phyloP scores from a whole-genome alignment of 1,140 invertebrate species.

The Drosophila miranda region DNA sequence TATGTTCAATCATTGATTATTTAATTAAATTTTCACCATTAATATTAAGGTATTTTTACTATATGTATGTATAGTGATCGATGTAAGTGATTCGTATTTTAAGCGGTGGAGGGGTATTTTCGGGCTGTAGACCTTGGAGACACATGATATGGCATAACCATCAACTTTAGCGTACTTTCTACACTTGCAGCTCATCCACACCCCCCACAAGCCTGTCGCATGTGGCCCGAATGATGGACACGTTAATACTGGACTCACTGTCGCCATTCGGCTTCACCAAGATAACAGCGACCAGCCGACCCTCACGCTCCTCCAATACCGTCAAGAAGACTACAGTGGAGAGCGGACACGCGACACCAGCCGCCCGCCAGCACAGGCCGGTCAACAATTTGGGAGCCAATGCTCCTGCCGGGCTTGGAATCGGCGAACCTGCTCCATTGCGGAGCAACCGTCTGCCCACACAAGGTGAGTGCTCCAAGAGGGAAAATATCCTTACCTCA shows the following conservation, averaged over 20 bases:
- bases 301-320: conserved; percentile 50
- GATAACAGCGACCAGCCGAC: conserved; percentile 83
- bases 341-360: conserved; percentile 17
- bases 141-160: too few relatives aligned
- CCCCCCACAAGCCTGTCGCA: conserved; percentile 85
- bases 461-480: conserved; percentile 65
- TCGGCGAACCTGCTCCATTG: conserved; percentile 47
- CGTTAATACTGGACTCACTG: conserved; percentile 86
- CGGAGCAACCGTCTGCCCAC: conserved; percentile 72
- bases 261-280: conserved; percentile 85
- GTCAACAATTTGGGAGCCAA: conserved; percentile 78
- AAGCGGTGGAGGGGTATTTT: too few relatives aligned
- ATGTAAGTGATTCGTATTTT: too few relatives aligned
- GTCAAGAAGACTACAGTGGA: conserved; percentile 43
- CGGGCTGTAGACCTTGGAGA: too few relatives aligned
- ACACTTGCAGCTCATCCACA: conserved; percentile 76
- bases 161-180: background rate
- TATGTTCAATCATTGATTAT: too few relatives aligned
- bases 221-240: conserved; percentile 89
- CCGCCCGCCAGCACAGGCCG: conserved; percentile 45
- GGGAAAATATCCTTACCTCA: conserved; percentile 25
- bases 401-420: conserved; percentile 77
- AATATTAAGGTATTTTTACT: too few relatives aligned
- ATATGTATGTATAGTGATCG: too few relatives aligned
- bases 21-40: too few relatives aligned